Base-by-base conservation (phyloP, 1,140 invertebrate species). In the Lutraria rhynchaena region DNA sequence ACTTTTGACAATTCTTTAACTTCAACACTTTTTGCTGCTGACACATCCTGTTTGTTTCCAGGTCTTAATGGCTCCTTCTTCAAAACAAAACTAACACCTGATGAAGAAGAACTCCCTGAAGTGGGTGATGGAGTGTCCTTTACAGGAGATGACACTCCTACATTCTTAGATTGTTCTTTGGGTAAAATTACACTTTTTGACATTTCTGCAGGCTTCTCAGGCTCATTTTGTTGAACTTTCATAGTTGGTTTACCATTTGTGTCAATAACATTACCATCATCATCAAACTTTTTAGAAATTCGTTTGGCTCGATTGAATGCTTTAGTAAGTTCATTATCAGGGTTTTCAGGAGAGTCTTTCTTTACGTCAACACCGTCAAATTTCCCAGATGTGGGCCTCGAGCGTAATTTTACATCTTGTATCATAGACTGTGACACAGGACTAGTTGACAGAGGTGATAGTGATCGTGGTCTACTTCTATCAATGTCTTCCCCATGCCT, bases 61-160 rank as follows among this genome's bases (percentile, higher is more conserved):
- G 73, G 35, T 74, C 78, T 84, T 13, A 86, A 57, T 11, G 85
- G 85, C 51, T 86, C 85, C 49, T 86, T 86, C 41, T 83, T 86
- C 55, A 86, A 60, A 19, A 84, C 83, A 78, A 81, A 86, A 53
- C 80, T 85, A 15, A 80, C 77, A 4, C 65, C 77, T 61, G 57
- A 33, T 33, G 29, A 22, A 13, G 63, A 19, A 57, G 61, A 69
- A 58, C 58, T 76, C 46, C 22, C 44, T n/a, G 17, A 11, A 29
- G 65, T 22, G 24, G 46, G n/a, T 1, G 31, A 9, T 22, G 51
- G 15, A 1, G 49, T 37, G 55, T 55, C 51, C 57, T 73, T 58
- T 1, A 57, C 49, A 57, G 69, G 51, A 5, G 51, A 67, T 17
- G 44, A 17, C 60, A 3, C 22, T 58, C n/a, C 0, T 17, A 37